Base-by-base conservation (phyloP, 2,113 vertebrate species). In the Hippotragus niger region DNA sequence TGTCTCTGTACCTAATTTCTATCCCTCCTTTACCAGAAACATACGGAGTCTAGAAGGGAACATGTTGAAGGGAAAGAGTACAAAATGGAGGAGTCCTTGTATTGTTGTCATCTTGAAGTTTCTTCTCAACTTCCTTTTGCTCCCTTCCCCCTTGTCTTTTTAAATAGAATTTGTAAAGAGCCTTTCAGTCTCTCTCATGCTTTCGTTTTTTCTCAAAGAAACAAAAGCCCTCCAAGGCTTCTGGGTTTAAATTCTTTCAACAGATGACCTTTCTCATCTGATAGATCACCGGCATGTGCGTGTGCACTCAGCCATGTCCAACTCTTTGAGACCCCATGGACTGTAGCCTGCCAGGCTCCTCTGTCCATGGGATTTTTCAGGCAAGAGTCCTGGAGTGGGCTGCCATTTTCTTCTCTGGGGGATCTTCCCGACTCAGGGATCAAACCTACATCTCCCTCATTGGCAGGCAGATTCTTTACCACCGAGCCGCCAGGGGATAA, bases 231-330 rank as follows among this genome's bases (percentile, higher is more conserved):
- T 14, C 19, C n/a, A 80, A 74, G 17, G 1, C 2, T 14, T 94
- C 7, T 78, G 33, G 0, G 1, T 64, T 64, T 71, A 84, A 85
- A 76, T 86, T 92, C 36, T 74, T 76, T 80, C 47, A 85, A 88
- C 62, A 82, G 52, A 45, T 74, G 21, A 47, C 15, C 47, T 90
- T 84, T 88, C 33, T 88, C 33, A 64, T 85, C 6, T 0, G 58
- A 19, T 90, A 36, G 7, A 21, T 91, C 9, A 84, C 33, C 17
- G 13, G 60, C 40, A 7, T 76, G 12, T 27, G 36, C 0, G 12
- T 4, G 23, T 7, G 10, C 2, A 5, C 6, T 43, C 71, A 43
- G 40, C 13, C 0, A 0, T 76, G 21, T 43, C 23, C 12, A 3
- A 2, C 12, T 7, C 71, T 76, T 27, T 76, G 71, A 14, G 71